A percentile compares a stretch with the other conserved stretches of the same genome.
Evolutionary conservation across 1,140 invertebrate species (phyloP).

Genomic region (Atta texana): DNA sequence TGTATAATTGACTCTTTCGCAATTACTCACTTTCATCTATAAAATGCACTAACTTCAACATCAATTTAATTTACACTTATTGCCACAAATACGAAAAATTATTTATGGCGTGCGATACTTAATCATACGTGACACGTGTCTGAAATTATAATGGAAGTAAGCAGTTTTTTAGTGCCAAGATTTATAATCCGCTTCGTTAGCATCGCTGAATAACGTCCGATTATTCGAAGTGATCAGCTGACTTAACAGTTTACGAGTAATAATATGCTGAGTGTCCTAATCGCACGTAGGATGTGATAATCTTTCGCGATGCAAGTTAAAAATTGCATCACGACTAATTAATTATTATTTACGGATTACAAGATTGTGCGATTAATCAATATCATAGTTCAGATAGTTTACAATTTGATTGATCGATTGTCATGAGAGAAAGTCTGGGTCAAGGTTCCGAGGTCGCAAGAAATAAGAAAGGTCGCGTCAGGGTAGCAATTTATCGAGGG

Average conservation of each 20-base stretch:
- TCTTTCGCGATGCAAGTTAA: neutral
- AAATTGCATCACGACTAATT: constrained; percentile 1
- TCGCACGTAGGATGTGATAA: neutral
- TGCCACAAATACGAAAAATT: neutral
- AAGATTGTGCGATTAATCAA: constrained; percentile 73
- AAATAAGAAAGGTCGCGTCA: constrained; percentile 76
- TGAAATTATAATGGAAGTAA: neutral
- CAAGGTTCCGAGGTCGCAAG: constrained; percentile 78
- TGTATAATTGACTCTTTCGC: constrained; percentile 13
- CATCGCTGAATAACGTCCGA: constrained; percentile 29
- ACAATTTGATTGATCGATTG: constrained; percentile 77
- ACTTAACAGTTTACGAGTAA: constrained; percentile 14
- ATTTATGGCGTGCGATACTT: neutral
- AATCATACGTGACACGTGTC: constrained; percentile 4
- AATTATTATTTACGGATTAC: constrained; percentile 34
- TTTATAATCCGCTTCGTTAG: constrained; percentile 4
- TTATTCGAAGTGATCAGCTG: constrained; percentile 33
- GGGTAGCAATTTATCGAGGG: constrained; percentile 62
- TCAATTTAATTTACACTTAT: constrained; percentile 26
- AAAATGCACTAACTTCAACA: constrained; percentile 33
- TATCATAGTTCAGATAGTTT: constrained; percentile 68
- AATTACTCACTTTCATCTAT: neutral
- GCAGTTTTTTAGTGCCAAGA: neutral
- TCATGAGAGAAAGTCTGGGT: constrained; percentile 76
- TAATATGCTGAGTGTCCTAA: neutral